Percentiles rank a stretch among this genome's conserved stretches.
Conservation (phyloP, 1,140 invertebrate species). For the Agraylea sexmaculata region DNA sequence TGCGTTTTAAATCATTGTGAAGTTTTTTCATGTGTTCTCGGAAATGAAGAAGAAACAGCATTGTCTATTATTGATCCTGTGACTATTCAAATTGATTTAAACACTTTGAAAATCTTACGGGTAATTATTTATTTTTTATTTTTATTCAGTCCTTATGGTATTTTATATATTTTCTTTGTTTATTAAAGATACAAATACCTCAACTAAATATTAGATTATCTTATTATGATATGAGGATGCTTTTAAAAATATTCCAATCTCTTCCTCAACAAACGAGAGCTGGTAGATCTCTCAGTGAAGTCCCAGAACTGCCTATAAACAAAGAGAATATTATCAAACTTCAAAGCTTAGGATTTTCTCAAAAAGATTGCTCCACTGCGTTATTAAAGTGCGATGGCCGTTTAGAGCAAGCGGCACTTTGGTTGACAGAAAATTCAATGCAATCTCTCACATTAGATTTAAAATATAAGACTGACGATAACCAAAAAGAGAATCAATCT, state of each 20-base stretch:
- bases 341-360: conserved; percentile 57
- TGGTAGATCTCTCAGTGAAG: conserved; percentile 33
- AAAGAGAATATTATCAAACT: conserved; percentile 45
- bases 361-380: conserved; percentile 57
- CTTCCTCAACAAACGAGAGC: conserved; percentile 64
- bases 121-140: conserved; percentile 20
- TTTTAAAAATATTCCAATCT: conserved; percentile 76
- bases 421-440: conserved; percentile 60
- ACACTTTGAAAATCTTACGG: conserved; percentile 30
- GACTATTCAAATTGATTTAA: conserved; percentile 59
- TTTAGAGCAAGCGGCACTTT: conserved; percentile 72
- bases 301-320: conserved; percentile 13
- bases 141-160: conserved; percentile 1
- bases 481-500: conserved; percentile 2
- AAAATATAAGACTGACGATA: conserved; percentile 7
- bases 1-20: conserved; percentile 85
- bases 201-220: conserved; percentile 79
- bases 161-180: neutral
- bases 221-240: conserved; percentile 90
- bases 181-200: conserved; percentile 44
- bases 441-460: conserved; percentile 26
- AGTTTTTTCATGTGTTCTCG: conserved; percentile 86
- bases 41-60: conserved; percentile 86
- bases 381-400: conserved; percentile 53
- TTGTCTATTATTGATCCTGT: conserved; percentile 93